phyloP scores from a whole-genome alignment of 2,113 vertebrate species.

The Himantopus leucocephalus region DNA sequence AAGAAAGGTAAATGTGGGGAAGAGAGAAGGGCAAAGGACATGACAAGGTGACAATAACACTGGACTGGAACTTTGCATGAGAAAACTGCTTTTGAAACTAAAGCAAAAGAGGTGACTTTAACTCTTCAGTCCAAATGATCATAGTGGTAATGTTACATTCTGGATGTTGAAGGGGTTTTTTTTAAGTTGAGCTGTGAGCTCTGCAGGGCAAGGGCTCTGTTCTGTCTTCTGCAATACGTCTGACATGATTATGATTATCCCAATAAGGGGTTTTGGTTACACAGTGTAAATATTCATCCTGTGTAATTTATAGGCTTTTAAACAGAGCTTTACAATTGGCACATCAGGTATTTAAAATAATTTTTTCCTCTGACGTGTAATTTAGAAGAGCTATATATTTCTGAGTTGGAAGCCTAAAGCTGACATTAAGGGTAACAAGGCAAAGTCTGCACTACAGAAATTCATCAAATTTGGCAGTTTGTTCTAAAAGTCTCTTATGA shows the following conservation, averaged over 20 bases:
- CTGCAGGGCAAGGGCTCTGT: not conserved
- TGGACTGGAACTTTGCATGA: not conserved
- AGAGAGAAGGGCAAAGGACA: conserved; percentile 6
- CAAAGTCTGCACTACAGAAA: not conserved
- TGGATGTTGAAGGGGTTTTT: not conserved
- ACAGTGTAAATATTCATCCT: not conserved
- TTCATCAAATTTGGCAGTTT: not conserved
- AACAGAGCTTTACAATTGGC: not conserved
- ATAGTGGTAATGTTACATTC: not conserved
- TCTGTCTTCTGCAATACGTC: not conserved
- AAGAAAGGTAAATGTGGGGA: conserved; percentile 85
- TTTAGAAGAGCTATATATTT: not conserved
- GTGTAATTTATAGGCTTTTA: not conserved
- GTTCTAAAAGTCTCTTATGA: not conserved
- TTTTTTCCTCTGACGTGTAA: not conserved
- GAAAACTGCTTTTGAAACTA: conserved; percentile 21
- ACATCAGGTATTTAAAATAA: not conserved
- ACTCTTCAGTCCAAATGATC: not conserved
- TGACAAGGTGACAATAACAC: not conserved
- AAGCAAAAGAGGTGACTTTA: not conserved
- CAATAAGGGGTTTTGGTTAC: not conserved
- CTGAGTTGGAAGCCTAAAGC: not conserved
- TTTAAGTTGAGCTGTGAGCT: not conserved
- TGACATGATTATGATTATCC: not conserved
- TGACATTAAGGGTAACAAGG: not conserved